Conservation (phyloP, 2,888 invertebrate genomes). For the Protonemura montana region DNA sequence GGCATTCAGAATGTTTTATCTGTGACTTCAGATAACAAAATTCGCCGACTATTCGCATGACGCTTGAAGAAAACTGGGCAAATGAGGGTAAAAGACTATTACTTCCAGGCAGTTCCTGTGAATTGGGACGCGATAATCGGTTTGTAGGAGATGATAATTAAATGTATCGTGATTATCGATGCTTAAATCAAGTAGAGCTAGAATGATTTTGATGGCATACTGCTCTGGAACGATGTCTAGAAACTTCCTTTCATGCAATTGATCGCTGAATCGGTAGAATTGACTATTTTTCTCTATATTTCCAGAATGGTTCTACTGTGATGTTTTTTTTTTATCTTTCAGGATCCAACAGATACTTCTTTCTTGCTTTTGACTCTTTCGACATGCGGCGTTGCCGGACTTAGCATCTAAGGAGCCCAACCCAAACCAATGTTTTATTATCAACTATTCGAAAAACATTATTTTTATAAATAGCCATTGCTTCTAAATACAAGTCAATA, state of each 20-base stretch:
- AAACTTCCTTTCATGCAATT: background rate
- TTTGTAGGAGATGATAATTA: background rate
- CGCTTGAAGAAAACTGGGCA: background rate
- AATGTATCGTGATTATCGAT: background rate
- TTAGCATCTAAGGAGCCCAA: constrained; percentile 20
- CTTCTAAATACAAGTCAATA: background rate
- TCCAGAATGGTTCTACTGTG: constrained; percentile 20
- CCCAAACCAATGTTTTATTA: constrained; percentile 32
- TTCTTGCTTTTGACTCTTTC: constrained; percentile 40
- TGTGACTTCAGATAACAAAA: background rate
- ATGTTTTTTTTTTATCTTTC: constrained; percentile 37
- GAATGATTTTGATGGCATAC: background rate
- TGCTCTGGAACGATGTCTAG: background rate
- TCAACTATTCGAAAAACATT: constrained; percentile 31
- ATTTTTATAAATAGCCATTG: background rate
- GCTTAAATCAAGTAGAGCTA: background rate
- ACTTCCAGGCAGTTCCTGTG: background rate
- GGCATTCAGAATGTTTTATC: background rate
- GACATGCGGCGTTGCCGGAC: constrained; percentile 31
- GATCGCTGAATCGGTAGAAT: background rate
- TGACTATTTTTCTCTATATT: constrained; percentile 19
- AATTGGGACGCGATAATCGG: background rate
- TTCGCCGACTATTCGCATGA: background rate
- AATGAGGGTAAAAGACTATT: background rate
- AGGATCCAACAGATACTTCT: constrained; percentile 36